phyloP scores from a whole-genome alignment of 2,113 vertebrate species.

The Aspidoscelis tigris region DNA sequence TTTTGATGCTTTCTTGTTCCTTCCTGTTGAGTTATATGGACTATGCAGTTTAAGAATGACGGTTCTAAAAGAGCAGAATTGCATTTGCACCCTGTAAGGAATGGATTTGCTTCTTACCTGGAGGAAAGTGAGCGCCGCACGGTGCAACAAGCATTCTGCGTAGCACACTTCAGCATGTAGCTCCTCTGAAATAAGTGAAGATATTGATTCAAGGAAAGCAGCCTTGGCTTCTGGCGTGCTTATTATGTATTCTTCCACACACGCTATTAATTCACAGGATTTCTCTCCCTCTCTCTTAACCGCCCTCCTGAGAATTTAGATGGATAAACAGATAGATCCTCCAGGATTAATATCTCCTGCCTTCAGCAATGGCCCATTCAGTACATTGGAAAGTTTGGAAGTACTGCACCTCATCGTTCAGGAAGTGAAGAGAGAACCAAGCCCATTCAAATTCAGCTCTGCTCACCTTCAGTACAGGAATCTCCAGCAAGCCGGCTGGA shows the following conservation, averaged over 20 bases:
- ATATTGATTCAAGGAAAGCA: background rate
- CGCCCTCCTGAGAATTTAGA: no score
- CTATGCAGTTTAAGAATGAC: background rate
- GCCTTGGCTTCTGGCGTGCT: no score
- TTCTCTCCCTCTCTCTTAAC: no score
- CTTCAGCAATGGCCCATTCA: background rate
- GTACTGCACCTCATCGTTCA: background rate
- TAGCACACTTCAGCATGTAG: conserved; percentile 93
- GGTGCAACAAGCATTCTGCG: conserved; percentile 91
- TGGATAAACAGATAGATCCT: no score
- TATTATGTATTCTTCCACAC: no score
- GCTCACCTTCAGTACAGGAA: conserved; percentile 86
- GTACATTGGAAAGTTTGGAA: background rate
- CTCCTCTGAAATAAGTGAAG: conserved; percentile 78
- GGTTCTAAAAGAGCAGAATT: background rate
- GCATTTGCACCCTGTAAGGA: background rate
- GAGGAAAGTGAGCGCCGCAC: conserved; percentile 91
- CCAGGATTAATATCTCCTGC: background rate
- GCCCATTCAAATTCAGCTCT: background rate
- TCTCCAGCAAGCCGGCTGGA: conserved; percentile 74
- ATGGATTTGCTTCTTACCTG: conserved; percentile 76
- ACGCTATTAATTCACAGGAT: no score
- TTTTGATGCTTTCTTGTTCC: no score
- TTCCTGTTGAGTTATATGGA: no score
- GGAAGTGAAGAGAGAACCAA: background rate